phyloP scores from a whole-genome alignment of 2,113 vertebrate genomes.

The Lipophrys pholis region DNA sequence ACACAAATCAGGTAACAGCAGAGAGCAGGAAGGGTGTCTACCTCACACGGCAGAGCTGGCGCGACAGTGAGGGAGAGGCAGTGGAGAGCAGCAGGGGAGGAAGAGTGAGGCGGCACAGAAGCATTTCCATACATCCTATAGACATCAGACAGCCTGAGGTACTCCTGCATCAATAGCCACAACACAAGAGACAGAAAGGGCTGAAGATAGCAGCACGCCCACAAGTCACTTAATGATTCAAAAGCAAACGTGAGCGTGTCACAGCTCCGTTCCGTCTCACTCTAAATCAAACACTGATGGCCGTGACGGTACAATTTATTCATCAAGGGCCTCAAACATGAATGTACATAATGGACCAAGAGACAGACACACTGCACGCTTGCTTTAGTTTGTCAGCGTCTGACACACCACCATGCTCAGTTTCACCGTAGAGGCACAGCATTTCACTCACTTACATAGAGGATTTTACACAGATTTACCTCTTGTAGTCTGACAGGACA shows the following conservation, averaged over 20 bases:
- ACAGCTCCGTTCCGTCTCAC: neutral
- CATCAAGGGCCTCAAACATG: neutral
- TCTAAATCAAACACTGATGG: neutral
- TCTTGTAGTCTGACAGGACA: conserved; percentile 87
- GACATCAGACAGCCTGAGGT: conserved; percentile 91
- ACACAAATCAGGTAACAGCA: neutral
- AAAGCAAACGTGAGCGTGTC: neutral
- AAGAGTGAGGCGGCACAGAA: conserved; percentile 73
- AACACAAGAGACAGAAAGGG: conserved; percentile 27
- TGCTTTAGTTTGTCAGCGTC: conserved; percentile 20
- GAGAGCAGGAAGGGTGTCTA: conserved; percentile 70
- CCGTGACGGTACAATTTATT: neutral
- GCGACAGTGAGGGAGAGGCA: conserved; percentile 84
- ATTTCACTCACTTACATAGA: conserved; percentile 8
- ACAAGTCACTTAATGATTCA: too few species aligned
- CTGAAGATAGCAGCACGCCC: neutral
- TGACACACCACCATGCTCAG: conserved; percentile 28
- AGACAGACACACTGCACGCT: conserved; percentile 36
- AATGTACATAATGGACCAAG: neutral
- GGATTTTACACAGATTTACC: conserved; percentile 81
- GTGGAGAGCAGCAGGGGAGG: conserved; percentile 78
- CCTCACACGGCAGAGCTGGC: conserved; percentile 87
- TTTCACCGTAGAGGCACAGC: conserved; percentile 8
- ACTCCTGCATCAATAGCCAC: conserved; percentile 84
- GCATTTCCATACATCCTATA: conserved; percentile 88